Base-by-base conservation (phyloP, 2,888 invertebrate species). In the Amphipyra berbera region DNA sequence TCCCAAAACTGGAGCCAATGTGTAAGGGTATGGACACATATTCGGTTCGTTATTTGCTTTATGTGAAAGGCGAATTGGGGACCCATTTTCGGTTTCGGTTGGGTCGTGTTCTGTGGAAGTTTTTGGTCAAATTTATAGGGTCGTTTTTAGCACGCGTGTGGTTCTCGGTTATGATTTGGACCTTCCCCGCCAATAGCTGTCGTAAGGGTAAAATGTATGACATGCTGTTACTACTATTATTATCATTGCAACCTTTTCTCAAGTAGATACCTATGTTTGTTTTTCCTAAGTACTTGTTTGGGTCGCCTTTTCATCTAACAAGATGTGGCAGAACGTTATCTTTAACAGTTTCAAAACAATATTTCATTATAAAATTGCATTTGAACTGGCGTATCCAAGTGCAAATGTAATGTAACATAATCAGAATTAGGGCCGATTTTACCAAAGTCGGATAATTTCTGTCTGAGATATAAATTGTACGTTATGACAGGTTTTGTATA, bases 11-110 rank as follows among this genome's bases (percentile, higher is more conserved):
- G 1, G 40, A 38, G 41, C 37, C 55, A 44, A 38, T 38, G 55
- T 52, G 33, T 68, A n/a, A 46, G 41, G 33, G 56, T 40, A 10
- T 37, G 10, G 53, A 54, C 44, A 37, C 44, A 61, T 33, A 60
- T 61, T 67, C 37, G 41, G 6, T 27, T 61, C 53, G 35, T 62
- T 57, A 67, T 67, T 67, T 50, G 38, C 21, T 66, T 55, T 54
- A 73, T 61, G 49, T 33, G 57, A 47, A 13, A 10, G 35, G n/a
- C 37, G n/a, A 4, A 66, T 65, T 45, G 50, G 30, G 40, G 41
- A 8, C 33, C 40, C 27, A 54, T 53, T 49, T 50, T 61, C 40
- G 33, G 61, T 45, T 49, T 15, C 3, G 35, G 21, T 35, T 1
- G 47, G 45, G 44, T 45, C 57, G 27, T 46, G 33, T 42, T 5